phyloP scores from a whole-genome alignment of 2,888 invertebrate genomes.

The Dendrolimus houi region DNA sequence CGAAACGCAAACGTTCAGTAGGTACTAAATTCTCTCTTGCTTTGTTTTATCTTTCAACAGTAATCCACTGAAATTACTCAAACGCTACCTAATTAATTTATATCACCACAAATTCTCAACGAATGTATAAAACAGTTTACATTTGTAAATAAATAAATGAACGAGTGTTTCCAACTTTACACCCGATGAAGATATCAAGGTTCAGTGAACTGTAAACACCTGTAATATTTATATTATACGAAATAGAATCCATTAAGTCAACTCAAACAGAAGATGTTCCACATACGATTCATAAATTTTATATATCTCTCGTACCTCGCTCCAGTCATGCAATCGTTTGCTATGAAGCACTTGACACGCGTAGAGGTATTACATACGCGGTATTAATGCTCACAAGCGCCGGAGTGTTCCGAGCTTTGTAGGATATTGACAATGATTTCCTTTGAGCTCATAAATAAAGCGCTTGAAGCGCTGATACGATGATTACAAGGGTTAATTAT shows the following conservation, averaged over 20 bases:
- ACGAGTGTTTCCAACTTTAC: slow-evolving; percentile 5
- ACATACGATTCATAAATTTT: slow-evolving; percentile 6
- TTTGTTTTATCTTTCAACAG: slow-evolving; percentile 29
- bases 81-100: not conserved
- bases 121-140: not conserved
- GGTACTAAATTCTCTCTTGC: slow-evolving; percentile 31
- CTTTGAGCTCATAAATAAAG: not conserved
- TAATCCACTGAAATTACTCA: slow-evolving; percentile 6
- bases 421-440: not conserved
- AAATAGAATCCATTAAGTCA: not conserved
- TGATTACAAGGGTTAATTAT: not conserved
- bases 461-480: not conserved
- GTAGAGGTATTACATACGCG: not conserved
- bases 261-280: slow-evolving; percentile 6
- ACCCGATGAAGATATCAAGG: slow-evolving; percentile 3
- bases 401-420: not conserved
- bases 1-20: slow-evolving; percentile 39
- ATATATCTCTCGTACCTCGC: not conserved
- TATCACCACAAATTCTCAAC: not conserved
- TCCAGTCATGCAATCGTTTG: not conserved
- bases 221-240: slow-evolving; percentile 2
- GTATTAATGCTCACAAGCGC: not conserved
- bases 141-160: slow-evolving; percentile 1
- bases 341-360: not conserved
- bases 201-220: slow-evolving; percentile 7